Percentiles rank a stretch among this genome's conserved stretches.
Evolutionary conservation across 2,888 invertebrate genomes (phyloP).

Genomic region (Teleogryllus oceanicus): DNA sequence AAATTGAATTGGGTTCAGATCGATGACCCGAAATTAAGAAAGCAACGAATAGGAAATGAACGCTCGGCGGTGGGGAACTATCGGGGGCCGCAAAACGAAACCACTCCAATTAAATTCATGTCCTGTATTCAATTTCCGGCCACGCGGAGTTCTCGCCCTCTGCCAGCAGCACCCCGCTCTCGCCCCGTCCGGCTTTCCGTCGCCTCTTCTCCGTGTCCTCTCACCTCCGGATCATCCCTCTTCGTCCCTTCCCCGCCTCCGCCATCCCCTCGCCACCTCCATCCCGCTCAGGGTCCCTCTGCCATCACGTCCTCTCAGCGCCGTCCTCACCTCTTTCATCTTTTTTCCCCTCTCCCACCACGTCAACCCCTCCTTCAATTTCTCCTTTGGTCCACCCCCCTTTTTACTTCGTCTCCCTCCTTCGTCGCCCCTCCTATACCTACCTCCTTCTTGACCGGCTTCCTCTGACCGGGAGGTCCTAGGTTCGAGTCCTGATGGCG

Average conservation of each 20-base stretch:
- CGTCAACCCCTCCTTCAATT: no score
- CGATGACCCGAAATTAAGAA: slow-evolving; percentile 18
- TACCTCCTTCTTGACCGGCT: no score
- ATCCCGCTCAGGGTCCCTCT: no score
- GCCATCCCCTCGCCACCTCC: no score
- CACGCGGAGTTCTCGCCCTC: not conserved
- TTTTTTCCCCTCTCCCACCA: no score
- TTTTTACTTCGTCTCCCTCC: no score
- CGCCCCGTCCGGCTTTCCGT: not conserved
- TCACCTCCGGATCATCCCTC: not conserved
- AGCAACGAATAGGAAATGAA: not conserved
- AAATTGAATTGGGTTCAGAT: slow-evolving; percentile 18
- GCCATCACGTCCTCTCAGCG: no score
- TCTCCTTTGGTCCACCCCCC: no score
- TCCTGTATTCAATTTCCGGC: slow-evolving; percentile 7
- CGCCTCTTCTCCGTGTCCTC: not conserved
- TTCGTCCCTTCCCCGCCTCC: not conserved
- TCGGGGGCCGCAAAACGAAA: not conserved
- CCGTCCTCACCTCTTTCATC: no score
- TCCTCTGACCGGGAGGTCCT: no score
- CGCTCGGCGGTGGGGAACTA: not conserved
- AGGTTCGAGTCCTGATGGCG: no score
- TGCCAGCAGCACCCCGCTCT: not conserved
- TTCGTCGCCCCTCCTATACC: no score
- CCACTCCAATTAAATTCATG: slow-evolving; percentile 11